A percentile compares a stretch with the other conserved stretches of the same genome.
Conservation (phyloP, 2,888 invertebrate genomes). For the Lasioglossum marginatum region DNA sequence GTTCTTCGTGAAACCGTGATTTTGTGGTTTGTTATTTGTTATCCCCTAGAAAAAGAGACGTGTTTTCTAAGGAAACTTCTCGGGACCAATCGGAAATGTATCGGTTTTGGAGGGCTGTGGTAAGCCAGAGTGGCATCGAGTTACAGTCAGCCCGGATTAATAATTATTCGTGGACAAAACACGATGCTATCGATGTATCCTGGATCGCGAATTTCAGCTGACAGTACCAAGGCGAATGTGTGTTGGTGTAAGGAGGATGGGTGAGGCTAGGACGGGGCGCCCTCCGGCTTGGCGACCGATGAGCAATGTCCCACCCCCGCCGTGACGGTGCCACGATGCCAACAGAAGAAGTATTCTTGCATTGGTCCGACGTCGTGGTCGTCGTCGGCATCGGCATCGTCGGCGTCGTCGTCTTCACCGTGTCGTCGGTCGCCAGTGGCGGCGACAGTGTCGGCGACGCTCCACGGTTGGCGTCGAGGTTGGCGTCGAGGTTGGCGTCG, state of each 20-base stretch:
- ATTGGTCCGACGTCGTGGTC: constrained; percentile 69
- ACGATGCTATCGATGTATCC: constrained; percentile 50
- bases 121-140: constrained; percentile 28
- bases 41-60: neutral
- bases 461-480: constrained; percentile 74
- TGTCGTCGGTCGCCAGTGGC: constrained; percentile 59
- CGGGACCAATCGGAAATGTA: neutral
- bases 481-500: constrained; percentile 75
- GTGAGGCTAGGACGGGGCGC: constrained; percentile 58
- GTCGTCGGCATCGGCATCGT: constrained; percentile 56
- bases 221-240: constrained; percentile 47
- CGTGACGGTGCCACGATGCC: constrained; percentile 70
- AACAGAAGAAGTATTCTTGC: constrained; percentile 76
- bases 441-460: constrained; percentile 68
- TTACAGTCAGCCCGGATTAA: constrained; percentile 4
- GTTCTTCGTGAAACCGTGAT: too few relatives aligned
- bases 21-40: too few relatives aligned
- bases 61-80: neutral
- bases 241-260: constrained; percentile 48
- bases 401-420: constrained; percentile 55
- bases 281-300: constrained; percentile 74
- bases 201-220: constrained; percentile 54
- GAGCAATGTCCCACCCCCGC: constrained; percentile 66
- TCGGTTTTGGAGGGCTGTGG: neutral
- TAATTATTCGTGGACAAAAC: constrained; percentile 53